These are phyloP conservation scores for Gerosis bhagava DNA, from an alignment of 2,888 invertebrate species.

Conservation along the genomic window DNA sequence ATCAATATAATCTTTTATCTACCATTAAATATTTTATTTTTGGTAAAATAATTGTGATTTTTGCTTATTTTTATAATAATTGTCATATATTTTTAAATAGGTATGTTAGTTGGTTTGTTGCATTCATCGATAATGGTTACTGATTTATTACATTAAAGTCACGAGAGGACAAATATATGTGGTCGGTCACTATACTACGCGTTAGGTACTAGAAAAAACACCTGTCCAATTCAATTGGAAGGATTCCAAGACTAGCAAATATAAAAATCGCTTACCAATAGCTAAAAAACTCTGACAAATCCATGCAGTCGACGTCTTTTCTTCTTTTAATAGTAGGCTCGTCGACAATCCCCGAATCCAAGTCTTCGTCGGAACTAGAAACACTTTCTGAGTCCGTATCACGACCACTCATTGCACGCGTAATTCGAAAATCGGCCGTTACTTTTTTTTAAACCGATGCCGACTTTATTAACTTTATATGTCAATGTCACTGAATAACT, in stretches of 20 bases:
- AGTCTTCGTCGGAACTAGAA: constrained; percentile 65
- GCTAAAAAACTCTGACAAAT: constrained; percentile 65
- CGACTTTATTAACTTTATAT: constrained; percentile 12
- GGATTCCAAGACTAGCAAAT: constrained; percentile 6
- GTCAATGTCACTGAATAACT: constrained; percentile 13
- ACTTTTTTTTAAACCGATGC: constrained; percentile 17
- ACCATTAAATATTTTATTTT: no score
- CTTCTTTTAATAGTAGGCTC: constrained; percentile 42
- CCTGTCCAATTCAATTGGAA: constrained; percentile 22
- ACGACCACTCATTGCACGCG: constrained; percentile 50
- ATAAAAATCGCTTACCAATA: constrained; percentile 62
- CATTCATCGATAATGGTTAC: no score
- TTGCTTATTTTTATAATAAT: no score
- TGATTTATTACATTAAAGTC: no score
- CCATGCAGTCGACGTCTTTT: constrained; percentile 65
- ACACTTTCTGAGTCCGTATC: constrained; percentile 50
- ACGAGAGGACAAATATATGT: no score
- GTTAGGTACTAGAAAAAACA: constrained; percentile 13
- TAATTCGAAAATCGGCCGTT: constrained; percentile 6
- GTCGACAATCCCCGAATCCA: constrained; percentile 72
- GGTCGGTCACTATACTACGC: constrained; percentile 5
- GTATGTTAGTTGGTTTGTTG: no score
- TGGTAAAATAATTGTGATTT: no score
- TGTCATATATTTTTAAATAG: no score
- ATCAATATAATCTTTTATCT: no score